Percentiles rank a stretch among this genome's conserved stretches.
Conservation (phyloP, 2,888 invertebrate genomes). For the Aleiodes testaceus region DNA sequence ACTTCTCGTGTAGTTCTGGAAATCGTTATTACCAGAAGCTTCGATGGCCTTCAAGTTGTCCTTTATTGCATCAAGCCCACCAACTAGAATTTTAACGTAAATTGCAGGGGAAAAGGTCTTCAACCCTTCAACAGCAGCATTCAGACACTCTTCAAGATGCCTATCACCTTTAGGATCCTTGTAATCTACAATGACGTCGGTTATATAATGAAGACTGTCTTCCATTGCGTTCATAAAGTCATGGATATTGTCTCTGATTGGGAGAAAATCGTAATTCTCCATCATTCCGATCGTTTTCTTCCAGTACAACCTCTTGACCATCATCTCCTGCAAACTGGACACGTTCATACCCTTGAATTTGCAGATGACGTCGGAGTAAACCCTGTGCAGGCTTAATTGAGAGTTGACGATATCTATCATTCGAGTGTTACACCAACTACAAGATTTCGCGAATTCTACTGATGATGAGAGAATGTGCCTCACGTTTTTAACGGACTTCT, state of each 20-base stretch:
- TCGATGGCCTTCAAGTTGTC: constrained; percentile 61
- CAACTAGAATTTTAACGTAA: constrained; percentile 58
- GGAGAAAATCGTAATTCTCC: constrained; percentile 57
- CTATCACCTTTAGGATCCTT: constrained; percentile 56
- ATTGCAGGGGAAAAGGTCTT: constrained; percentile 59
- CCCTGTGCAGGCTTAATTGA: constrained; percentile 75
- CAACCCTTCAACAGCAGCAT: constrained; percentile 57
- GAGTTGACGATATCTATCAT: constrained; percentile 76
- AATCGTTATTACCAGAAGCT: constrained; percentile 54
- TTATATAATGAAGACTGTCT: constrained; percentile 56
- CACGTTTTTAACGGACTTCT: constrained; percentile 52
- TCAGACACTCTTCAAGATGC: constrained; percentile 54
- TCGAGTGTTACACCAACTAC: constrained; percentile 74
- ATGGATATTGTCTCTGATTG: constrained; percentile 52
- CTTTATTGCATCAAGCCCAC: constrained; percentile 56
- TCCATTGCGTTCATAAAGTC: constrained; percentile 56
- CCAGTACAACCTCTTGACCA: constrained; percentile 76
- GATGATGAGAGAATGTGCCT: constrained; percentile 51
- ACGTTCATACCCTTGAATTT: constrained; percentile 71
- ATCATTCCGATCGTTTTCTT: constrained; percentile 75
- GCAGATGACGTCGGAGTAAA: constrained; percentile 75
- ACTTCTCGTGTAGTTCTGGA: constrained; percentile 55
- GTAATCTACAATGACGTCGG: constrained; percentile 63
- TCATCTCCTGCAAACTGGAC: constrained; percentile 70
- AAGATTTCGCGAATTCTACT: constrained; percentile 66